Percentiles rank a stretch among this genome's conserved stretches.
Conservation (phyloP, 2,113 vertebrate genomes). For the Steatornis caripensis region DNA sequence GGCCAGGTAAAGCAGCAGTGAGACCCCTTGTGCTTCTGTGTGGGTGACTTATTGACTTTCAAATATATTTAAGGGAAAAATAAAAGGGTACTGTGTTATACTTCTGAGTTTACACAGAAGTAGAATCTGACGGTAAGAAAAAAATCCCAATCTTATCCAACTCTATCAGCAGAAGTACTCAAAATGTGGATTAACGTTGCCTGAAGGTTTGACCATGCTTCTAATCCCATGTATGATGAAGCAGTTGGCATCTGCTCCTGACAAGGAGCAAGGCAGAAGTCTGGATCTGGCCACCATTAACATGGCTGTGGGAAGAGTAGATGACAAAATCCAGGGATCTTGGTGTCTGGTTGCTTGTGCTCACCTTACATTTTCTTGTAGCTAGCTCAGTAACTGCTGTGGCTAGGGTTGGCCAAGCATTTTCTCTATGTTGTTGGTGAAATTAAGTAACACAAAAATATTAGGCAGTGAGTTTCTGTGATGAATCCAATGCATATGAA, state of each 20-base stretch:
- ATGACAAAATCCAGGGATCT: background rate
- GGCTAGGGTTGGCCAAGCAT: background rate
- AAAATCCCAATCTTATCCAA: background rate
- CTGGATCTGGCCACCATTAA: background rate
- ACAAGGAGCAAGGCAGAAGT: background rate
- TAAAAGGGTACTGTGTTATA: background rate
- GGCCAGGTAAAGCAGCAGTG: background rate
- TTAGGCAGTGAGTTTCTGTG: background rate
- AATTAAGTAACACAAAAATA: background rate
- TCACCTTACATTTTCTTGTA: background rate
- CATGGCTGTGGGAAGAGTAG: accelerated
- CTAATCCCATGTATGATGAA: background rate
- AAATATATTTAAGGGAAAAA: background rate
- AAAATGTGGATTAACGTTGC: background rate
- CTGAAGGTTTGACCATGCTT: background rate
- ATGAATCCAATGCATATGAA: background rate
- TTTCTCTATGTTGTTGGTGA: background rate
- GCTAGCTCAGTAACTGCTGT: background rate
- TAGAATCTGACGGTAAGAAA: background rate
- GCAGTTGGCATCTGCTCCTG: background rate
- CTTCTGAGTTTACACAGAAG: background rate
- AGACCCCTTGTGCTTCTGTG: background rate
- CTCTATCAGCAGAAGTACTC: background rate
- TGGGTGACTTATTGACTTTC: background rate
- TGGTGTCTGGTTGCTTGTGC: accelerated